Conservation (phyloP, 2,888 invertebrate species). For the Trichopria drosophilae region DNA sequence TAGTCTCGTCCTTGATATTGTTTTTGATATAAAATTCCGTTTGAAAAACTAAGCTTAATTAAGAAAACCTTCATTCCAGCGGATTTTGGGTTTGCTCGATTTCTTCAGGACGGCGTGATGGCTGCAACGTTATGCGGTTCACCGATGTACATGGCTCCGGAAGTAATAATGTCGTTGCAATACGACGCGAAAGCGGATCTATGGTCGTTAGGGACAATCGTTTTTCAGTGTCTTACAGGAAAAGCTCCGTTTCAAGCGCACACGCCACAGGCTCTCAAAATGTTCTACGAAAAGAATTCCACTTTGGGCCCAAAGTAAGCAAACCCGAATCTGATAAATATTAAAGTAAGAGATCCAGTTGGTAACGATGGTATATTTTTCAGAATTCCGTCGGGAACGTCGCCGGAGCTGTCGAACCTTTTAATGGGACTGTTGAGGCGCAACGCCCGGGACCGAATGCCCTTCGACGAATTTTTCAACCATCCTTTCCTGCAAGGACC, state of each 20-base stretch:
- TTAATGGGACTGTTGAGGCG: slow-evolving; percentile 84
- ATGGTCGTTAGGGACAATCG: slow-evolving; percentile 98
- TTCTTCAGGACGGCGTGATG: slow-evolving; percentile 98
- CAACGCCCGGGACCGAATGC: slow-evolving; percentile 92
- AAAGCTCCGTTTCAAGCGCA: slow-evolving; percentile 98
- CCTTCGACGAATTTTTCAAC: slow-evolving; percentile 93
- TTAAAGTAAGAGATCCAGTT: too few species aligned
- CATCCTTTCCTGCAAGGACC: slow-evolving; percentile 84
- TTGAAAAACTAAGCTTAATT: too few species aligned
- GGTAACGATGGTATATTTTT: slow-evolving; percentile 45
- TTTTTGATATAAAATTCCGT: background rate
- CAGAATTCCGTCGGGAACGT: slow-evolving; percentile 93
- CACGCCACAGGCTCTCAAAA: slow-evolving; percentile 95
- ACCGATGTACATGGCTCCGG: slow-evolving; percentile 99
- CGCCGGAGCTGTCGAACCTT: slow-evolving; percentile 84
- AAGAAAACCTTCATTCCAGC: slow-evolving; percentile 63
- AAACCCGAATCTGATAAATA: too few species aligned
- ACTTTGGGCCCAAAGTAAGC: slow-evolving; percentile 87
- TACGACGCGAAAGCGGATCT: slow-evolving; percentile 99
- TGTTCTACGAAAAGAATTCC: slow-evolving; percentile 93
- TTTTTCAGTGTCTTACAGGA: slow-evolving; percentile 97
- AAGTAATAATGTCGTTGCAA: slow-evolving; percentile 98
- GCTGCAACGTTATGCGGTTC: slow-evolving; percentile 99
- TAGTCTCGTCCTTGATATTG: background rate
- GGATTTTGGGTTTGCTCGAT: slow-evolving; percentile 99